phyloP scores from a whole-genome alignment of 2,113 vertebrate species.

The Meles meles region DNA sequence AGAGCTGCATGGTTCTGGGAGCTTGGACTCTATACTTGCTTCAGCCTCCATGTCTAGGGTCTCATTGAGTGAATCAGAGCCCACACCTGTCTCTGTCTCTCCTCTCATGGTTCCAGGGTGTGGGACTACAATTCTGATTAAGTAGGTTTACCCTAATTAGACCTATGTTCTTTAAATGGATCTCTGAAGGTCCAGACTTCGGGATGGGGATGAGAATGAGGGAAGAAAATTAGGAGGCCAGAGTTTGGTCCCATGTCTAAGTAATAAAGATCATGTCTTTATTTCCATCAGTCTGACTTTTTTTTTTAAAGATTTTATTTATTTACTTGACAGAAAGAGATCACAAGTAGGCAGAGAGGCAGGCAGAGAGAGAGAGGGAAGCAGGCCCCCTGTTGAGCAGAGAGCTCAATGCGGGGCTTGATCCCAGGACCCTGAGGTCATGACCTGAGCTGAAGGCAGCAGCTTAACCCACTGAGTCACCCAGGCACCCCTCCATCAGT shows the following conservation, averaged over 20 bases:
- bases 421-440: too few species aligned
- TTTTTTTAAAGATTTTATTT: too few species aligned
- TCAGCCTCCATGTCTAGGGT: background rate
- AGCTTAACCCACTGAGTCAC: too few species aligned
- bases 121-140: background rate
- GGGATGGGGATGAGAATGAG: background rate
- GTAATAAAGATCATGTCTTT: background rate
- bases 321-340: too few species aligned
- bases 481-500: too few species aligned
- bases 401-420: too few species aligned
- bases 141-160: background rate
- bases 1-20: background rate
- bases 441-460: too few species aligned
- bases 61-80: background rate
- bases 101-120: accelerated
- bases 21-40: background rate
- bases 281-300: too few species aligned
- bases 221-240: background rate
- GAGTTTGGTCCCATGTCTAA: background rate
- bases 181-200: background rate
- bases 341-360: too few species aligned
- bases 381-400: too few species aligned
- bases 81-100: background rate
- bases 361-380: too few species aligned
- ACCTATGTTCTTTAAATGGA: background rate